These are phyloP conservation scores for Seriola dumerili DNA, from an alignment of 2,113 vertebrate species.

Conservation along the genomic window DNA sequence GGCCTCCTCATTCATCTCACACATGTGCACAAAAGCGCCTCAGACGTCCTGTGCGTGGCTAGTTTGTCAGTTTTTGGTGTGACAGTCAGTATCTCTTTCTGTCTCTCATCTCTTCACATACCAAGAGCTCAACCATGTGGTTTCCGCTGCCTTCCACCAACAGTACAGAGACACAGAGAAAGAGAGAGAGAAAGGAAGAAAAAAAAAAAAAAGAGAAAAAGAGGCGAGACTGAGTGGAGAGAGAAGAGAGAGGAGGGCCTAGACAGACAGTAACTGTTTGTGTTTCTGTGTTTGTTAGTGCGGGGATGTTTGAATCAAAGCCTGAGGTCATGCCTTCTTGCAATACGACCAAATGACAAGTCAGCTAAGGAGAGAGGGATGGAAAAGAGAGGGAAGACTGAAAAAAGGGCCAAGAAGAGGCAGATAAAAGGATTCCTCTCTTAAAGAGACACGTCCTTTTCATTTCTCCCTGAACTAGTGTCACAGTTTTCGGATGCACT, in stretches of 20 bases:
- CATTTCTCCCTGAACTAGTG: neutral
- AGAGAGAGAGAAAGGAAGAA: neutral
- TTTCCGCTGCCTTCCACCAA: slow-evolving; percentile 81
- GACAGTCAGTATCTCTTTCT: slow-evolving; percentile 52
- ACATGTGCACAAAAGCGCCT: neutral
- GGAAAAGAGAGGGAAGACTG: neutral
- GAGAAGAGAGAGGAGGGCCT: slow-evolving; percentile 12
- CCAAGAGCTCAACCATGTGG: slow-evolving; percentile 71
- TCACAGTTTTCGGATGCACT: slow-evolving; percentile 1
- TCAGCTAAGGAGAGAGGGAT: neutral
- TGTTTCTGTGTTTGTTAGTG: slow-evolving; percentile 61
- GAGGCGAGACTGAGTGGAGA: slow-evolving; percentile 35
- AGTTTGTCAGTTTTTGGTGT: neutral
- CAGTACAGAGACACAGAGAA: slow-evolving; percentile 61
- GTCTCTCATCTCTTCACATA: slow-evolving; percentile 40
- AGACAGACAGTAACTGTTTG: slow-evolving; percentile 61
- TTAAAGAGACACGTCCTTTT: slow-evolving; percentile 6
- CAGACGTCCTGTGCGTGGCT: slow-evolving; percentile 2
- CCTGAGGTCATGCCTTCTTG: slow-evolving; percentile 61
- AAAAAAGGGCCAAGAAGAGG: neutral
- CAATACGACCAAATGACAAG: slow-evolving; percentile 50
- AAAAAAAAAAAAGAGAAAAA: slow-evolving; percentile 4
- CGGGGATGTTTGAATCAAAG: slow-evolving; percentile 41
- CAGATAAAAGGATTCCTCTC: neutral
- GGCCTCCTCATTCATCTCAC: neutral